phyloP scores from a whole-genome alignment of 2,888 invertebrate species.

The Polylopha cassiicola region DNA sequence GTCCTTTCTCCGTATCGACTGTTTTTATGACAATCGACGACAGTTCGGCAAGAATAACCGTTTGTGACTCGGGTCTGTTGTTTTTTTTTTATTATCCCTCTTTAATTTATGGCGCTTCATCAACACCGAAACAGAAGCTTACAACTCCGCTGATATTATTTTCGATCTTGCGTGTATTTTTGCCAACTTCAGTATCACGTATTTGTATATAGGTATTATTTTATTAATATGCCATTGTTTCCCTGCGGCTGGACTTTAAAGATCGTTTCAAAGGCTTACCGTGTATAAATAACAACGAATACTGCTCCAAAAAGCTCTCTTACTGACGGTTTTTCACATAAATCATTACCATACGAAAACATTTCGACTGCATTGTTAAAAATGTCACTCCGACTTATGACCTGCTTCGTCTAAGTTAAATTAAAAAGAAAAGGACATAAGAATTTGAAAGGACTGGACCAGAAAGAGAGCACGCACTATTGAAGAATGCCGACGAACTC shows the following conservation, averaged over 20 bases:
- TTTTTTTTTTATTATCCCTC: conserved; percentile 32
- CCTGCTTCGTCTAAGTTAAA: conserved; percentile 70
- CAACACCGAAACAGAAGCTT: conserved; percentile 11
- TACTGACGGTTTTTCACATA: conserved; percentile 67
- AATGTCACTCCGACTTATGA: conserved; percentile 75
- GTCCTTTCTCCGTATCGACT: conserved; percentile 37
- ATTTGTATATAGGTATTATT: conserved; percentile 21
- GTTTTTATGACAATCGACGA: conserved; percentile 47
- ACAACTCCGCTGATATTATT: conserved; percentile 9
- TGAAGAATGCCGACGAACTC: conserved; percentile 61
- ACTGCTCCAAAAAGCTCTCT: conserved; percentile 55
- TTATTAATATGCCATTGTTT: conserved; percentile 55
- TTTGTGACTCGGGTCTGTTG: conserved; percentile 37
- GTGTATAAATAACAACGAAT: conserved; percentile 55
- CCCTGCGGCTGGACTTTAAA: conserved; percentile 41
- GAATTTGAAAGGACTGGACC: conserved; percentile 39
- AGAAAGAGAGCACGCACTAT: conserved; percentile 46
- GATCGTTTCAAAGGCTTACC: conserved; percentile 49
- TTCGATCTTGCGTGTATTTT: no score
- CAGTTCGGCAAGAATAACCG: conserved; percentile 46
- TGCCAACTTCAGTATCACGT: background rate
- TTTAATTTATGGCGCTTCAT: conserved; percentile 16
- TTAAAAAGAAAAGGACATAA: conserved; percentile 58
- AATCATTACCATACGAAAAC: conserved; percentile 77
- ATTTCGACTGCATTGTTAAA: conserved; percentile 73